Percentiles rank a stretch among this genome's conserved stretches.
Conservation (phyloP, 2,113 vertebrate genomes). For the Catharus minimus region DNA sequence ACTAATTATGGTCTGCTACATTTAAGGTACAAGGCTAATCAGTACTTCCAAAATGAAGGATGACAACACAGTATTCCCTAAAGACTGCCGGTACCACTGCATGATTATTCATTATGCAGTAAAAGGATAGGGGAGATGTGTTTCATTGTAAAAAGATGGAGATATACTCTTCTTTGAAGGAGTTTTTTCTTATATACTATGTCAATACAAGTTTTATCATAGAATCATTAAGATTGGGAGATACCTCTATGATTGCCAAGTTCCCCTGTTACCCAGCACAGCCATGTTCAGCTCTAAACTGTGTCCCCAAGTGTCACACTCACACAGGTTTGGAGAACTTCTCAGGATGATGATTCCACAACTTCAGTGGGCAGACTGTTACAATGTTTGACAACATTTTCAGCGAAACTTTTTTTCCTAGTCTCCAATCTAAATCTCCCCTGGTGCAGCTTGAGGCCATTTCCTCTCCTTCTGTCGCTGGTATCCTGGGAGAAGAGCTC, state of each 20-base stretch:
- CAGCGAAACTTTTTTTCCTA: not conserved
- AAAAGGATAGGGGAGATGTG: not conserved
- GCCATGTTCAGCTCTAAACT: fast-evolving
- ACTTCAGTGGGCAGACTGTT: not conserved
- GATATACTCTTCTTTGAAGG: not conserved
- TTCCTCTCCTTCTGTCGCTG: not conserved
- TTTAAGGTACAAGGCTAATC: not conserved
- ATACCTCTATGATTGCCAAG: fast-evolving
- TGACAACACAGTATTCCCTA: not conserved
- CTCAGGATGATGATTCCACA: no score
- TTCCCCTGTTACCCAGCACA: fast-evolving
- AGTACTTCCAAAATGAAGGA: not conserved
- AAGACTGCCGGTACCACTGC: not conserved
- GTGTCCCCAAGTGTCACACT: no score
- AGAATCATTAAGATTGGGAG: not conserved
- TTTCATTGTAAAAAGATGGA: not conserved
- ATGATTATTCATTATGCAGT: not conserved
- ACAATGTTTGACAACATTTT: not conserved
- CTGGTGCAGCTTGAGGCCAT: not conserved
- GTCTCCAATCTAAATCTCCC: not conserved
- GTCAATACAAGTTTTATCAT: not conserved
- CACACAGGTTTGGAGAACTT: not conserved
- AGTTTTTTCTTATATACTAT: not conserved
- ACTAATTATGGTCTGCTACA: not conserved
- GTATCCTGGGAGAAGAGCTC: not conserved